phyloP scores from a whole-genome alignment of 2,113 vertebrate genomes.

The Spea multiplicata region DNA sequence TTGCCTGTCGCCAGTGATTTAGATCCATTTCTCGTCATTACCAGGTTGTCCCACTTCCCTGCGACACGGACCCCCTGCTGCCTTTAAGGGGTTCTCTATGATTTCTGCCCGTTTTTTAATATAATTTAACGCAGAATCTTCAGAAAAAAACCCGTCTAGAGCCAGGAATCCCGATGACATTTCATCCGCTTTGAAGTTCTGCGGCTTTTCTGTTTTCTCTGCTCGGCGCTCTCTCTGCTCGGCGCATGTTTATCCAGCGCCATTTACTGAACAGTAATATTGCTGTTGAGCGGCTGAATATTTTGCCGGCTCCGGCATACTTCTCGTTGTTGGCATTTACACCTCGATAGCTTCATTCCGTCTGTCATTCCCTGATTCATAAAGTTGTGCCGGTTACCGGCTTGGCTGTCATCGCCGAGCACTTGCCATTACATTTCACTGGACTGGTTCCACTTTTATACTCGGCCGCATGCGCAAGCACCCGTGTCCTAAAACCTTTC shows the following conservation, averaged over 20 bases:
- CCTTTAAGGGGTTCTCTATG: too few relatives aligned
- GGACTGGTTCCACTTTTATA: not conserved
- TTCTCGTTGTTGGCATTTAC: constrained; percentile 2
- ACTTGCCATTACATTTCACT: not conserved
- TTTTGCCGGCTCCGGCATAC: not conserved
- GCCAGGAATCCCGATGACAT: constrained; percentile 31
- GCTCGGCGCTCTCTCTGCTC: constrained; percentile 17
- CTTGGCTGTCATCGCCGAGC: constrained; percentile 17
- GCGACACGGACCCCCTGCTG: too few relatives aligned
- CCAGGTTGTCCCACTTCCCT: too few relatives aligned
- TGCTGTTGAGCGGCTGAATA: constrained; percentile 10
- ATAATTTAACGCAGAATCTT: not conserved
- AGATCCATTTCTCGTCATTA: too few relatives aligned
- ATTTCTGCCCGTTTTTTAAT: too few relatives aligned
- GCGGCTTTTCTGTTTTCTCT: not conserved
- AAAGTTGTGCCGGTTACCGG: not conserved
- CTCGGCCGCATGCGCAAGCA: too few relatives aligned
- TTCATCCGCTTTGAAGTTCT: constrained; percentile 33
- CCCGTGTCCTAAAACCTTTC: too few relatives aligned
- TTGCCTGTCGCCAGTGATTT: too few relatives aligned
- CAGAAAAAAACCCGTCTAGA: constrained; percentile 4
- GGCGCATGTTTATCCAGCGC: constrained; percentile 27
- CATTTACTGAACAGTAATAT: constrained; percentile 32
- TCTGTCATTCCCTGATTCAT: constrained; percentile 36
- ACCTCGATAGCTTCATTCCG: constrained; percentile 31